Percentiles rank a stretch among this genome's conserved stretches.
phyloP scores from a whole-genome alignment of 2,113 vertebrate genomes.

The Anguilla japonica region DNA sequence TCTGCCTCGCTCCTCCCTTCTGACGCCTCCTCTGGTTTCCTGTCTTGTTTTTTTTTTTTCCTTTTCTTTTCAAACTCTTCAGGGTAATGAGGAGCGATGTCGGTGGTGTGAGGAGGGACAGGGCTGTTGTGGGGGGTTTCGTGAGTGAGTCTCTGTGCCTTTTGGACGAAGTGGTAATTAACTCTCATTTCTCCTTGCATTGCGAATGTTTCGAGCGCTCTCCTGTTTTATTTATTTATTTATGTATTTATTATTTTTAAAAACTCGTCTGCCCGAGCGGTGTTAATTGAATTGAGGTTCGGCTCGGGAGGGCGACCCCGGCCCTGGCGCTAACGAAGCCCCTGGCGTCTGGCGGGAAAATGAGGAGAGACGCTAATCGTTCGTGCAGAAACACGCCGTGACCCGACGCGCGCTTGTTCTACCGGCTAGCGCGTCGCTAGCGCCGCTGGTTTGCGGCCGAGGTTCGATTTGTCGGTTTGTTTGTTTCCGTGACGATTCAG shows the following conservation, averaged over 20 bases:
- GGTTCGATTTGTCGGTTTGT: background rate
- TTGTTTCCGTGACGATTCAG: background rate
- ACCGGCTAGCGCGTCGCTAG: background rate
- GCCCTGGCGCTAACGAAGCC: slow-evolving; percentile 80
- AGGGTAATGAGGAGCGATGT: background rate
- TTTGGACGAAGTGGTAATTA: slow-evolving; percentile 36
- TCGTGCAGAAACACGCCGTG: slow-evolving; percentile 72
- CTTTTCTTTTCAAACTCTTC: background rate
- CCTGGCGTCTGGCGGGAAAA: slow-evolving; percentile 78
- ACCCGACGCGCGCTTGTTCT: slow-evolving; percentile 62
- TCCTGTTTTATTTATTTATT: slow-evolving; percentile 25
- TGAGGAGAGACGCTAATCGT: slow-evolving; percentile 78
- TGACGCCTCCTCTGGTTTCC: no score
- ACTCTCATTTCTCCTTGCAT: slow-evolving; percentile 48
- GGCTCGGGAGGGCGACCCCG: slow-evolving; percentile 54
- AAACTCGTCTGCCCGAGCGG: slow-evolving; percentile 50
- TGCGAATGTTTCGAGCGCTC: background rate
- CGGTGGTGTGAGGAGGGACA: background rate
- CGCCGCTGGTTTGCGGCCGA: background rate
- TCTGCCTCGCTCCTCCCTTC: background rate
- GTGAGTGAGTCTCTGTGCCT: background rate
- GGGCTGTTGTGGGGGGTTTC: background rate
- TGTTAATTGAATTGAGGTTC: slow-evolving; percentile 69
- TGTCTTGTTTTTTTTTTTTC: background rate
- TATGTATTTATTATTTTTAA: no score